A percentile compares a stretch with the other conserved stretches of the same genome.
These are phyloP conservation scores for Muscicapa adusta DNA, from an alignment of 2,113 vertebrate species.

Conservation along the genomic window DNA sequence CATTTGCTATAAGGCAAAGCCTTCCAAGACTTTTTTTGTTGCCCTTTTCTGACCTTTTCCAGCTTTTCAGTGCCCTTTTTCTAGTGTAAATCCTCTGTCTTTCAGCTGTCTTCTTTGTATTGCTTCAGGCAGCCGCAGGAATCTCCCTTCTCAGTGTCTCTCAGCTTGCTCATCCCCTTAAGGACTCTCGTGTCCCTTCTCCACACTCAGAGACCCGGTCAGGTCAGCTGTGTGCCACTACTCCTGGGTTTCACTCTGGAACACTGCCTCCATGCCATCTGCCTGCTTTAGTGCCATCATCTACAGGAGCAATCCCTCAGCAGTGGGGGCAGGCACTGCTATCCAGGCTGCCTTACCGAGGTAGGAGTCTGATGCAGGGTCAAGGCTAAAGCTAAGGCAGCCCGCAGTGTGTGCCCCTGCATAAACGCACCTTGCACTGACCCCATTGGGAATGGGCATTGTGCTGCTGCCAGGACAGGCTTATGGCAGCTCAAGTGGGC, in stretches of 20 bases:
- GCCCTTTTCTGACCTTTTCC: neutral
- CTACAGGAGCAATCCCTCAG: neutral
- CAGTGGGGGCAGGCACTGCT: neutral
- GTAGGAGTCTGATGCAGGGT: neutral
- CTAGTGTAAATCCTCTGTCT: neutral
- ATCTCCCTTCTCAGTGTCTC: neutral
- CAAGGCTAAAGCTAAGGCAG: neutral
- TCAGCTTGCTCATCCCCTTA: neutral
- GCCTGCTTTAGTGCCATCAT: neutral
- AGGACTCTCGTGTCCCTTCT: neutral
- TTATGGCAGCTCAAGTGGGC: rapidly evolving
- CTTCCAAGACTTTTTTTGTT: neutral
- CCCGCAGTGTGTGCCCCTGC: neutral
- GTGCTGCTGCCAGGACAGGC: neutral
- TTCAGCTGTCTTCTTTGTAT: neutral
- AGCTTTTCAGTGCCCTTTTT: neutral
- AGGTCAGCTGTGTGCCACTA: neutral
- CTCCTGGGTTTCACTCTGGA: neutral
- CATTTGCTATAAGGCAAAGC: neutral
- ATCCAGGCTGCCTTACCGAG: neutral
- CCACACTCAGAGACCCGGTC: neutral
- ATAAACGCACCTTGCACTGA: too few species aligned
- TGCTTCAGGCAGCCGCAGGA: neutral
- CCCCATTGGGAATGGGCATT: too few species aligned
- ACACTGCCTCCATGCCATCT: neutral